These are phyloP conservation scores for Austrofundulus limnaeus DNA, from an alignment of 2,113 vertebrate genomes.

Conservation along the genomic window DNA sequence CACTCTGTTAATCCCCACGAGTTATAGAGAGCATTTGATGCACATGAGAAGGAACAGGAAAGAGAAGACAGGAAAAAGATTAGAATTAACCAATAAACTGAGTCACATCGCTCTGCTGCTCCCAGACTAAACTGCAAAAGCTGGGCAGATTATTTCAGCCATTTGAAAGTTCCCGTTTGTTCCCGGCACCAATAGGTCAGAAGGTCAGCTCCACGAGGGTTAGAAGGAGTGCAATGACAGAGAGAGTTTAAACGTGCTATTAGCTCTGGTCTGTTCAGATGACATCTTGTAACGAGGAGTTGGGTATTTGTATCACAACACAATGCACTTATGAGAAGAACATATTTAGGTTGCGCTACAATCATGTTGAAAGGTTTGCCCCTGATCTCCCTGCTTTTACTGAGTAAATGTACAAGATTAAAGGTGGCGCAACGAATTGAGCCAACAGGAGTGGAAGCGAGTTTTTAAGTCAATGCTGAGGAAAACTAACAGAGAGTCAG, in stretches of 20 bases:
- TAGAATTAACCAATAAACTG: constrained; percentile 50
- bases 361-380: constrained; percentile 10
- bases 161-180: constrained; percentile 36
- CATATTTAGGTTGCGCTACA: constrained; percentile 6
- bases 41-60: constrained; percentile 41
- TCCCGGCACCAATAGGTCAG: not conserved
- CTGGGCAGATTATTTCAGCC: constrained; percentile 55
- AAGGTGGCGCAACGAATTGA: not conserved
- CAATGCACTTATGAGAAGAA: constrained; percentile 4
- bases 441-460: not conserved
- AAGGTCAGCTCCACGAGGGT: constrained; percentile 17
- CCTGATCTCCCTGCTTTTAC: not conserved
- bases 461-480: not conserved
- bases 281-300: not conserved
- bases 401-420: not conserved
- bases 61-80: constrained; percentile 50
- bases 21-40: constrained; percentile 43
- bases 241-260: constrained; percentile 18
- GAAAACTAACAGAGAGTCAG: too few species aligned
- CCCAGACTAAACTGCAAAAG: constrained; percentile 18
- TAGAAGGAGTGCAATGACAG: constrained; percentile 18
- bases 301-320: constrained; percentile 10
- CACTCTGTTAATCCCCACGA: constrained; percentile 48
- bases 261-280: not conserved
- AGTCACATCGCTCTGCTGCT: constrained; percentile 19